A percentile compares a stretch with the other conserved stretches of the same genome.
Evolutionary conservation across 2,888 invertebrate species (phyloP).

Genomic region (Smittia aterrima): DNA sequence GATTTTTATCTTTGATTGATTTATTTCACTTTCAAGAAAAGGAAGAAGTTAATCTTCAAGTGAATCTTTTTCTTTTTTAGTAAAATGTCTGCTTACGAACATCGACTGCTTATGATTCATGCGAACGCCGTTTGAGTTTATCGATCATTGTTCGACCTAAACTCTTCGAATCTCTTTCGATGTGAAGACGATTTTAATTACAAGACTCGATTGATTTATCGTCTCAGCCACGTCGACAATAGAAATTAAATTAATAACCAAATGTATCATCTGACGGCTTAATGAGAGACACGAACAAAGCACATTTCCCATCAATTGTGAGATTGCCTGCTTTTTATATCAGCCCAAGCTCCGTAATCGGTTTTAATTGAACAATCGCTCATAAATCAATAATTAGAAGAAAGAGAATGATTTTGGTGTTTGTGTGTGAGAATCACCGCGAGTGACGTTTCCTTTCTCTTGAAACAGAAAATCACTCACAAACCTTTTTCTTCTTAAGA

Average conservation of each 20-base stretch:
- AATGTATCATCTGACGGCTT: not conserved
- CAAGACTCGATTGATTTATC: constrained; percentile 22
- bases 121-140: no score
- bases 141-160: no score
- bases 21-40: constrained; percentile 29
- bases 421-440: no score
- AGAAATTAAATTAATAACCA: constrained; percentile 22
- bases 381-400: constrained; percentile 27
- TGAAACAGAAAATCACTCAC: constrained; percentile 11
- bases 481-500: not conserved
- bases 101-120: no score
- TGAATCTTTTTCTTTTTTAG: not conserved
- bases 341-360: constrained; percentile 11
- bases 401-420: no score
- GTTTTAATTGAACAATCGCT: constrained; percentile 35
- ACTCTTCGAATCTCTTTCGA: no score
- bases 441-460: not conserved
- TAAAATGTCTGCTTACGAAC: no score
- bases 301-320: not conserved
- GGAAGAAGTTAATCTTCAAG: not conserved
- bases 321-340: not conserved
- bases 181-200: no score
- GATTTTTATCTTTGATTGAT: constrained; percentile 41
- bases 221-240: not conserved
- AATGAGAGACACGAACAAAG: constrained; percentile 13